Conservation (phyloP, 2,113 vertebrate genomes). For the Mormyrus iriodes region DNA sequence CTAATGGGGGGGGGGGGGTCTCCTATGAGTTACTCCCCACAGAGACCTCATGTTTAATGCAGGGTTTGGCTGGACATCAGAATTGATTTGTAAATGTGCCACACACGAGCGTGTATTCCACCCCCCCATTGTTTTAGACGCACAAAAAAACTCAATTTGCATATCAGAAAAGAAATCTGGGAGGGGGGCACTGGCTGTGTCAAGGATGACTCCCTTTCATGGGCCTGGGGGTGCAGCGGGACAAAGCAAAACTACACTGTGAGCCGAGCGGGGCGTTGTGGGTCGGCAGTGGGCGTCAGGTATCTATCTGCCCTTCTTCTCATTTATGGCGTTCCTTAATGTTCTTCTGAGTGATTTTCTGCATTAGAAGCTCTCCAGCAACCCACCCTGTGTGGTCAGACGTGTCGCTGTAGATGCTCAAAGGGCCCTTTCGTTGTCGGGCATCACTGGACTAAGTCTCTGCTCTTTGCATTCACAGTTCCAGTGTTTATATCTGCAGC, state of each 20-base stretch:
- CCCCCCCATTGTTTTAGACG: constrained; percentile 32
- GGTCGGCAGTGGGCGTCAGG: background rate
- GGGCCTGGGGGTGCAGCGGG: background rate
- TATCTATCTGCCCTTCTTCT: background rate
- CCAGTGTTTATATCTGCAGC: background rate
- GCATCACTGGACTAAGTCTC: background rate
- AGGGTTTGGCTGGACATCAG: constrained; percentile 29
- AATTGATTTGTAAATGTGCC: constrained; percentile 46
- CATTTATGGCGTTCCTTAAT: background rate
- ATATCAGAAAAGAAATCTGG: constrained; percentile 18
- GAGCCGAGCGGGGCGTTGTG: background rate
- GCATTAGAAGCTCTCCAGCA: background rate
- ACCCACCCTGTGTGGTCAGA: background rate
- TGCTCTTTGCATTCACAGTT: background rate
- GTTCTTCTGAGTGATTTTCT: background rate
- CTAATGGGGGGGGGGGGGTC: background rate
- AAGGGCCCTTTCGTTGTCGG: background rate
- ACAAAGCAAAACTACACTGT: background rate
- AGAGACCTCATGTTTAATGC: constrained; percentile 37
- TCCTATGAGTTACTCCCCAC: background rate
- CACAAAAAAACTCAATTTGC: constrained; percentile 28
- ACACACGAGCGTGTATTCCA: constrained; percentile 32
- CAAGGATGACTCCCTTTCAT: constrained; percentile 1
- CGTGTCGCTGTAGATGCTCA: background rate
- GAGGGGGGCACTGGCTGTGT: background rate